Evolutionary conservation across 2,888 invertebrate genomes (phyloP), one percentile per base, ranked within the genome.

Genomic region (Agrilus mali): DNA sequence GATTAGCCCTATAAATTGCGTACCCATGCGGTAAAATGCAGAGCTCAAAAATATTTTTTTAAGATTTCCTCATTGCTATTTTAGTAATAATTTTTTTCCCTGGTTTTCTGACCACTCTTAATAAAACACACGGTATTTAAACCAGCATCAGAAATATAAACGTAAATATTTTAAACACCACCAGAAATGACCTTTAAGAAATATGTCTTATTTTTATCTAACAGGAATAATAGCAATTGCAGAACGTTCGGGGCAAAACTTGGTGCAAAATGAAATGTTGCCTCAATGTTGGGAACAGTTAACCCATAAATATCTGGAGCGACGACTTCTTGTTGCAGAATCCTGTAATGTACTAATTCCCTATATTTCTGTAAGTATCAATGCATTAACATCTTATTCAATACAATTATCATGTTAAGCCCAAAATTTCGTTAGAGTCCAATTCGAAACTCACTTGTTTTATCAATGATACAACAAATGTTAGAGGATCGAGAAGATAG

Each of bases 221-320:
- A 20, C 47, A 71, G 72, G 71, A 43, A 62, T 73, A 39, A 56
- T 69, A 22, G 63, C 63, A 10, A 67, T 72, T 47, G 69, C 70
- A 7, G 68, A 67, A 55, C 61, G 65, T 39, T 67, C 69, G 22
- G 67, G 66, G n/a, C 64, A 64, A 33, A 65, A 68, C 15, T 57
- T 77, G 40, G 72, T 80, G n/a, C 75, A 78, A 56, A 74, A 75
- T 46, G 81, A 82, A 61, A 69, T 83, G 42, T 63, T 83, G 37
- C 80, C 81, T 0, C 75, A 80, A 50, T 80, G 81, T 58, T 83
- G 82, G 82, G 80, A 82, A 56, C 80, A 81, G 64, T 73, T 82
- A 50, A 75, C 71, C 41, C 77, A 82, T 57, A 79, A 79, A 53
- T 75, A 80, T 60, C 63, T 72, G 2, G 83, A 83, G 60, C 66